These are phyloP conservation scores for Drosophila cardini DNA, from an alignment of 1,140 invertebrate genomes.

Conservation along the genomic window DNA sequence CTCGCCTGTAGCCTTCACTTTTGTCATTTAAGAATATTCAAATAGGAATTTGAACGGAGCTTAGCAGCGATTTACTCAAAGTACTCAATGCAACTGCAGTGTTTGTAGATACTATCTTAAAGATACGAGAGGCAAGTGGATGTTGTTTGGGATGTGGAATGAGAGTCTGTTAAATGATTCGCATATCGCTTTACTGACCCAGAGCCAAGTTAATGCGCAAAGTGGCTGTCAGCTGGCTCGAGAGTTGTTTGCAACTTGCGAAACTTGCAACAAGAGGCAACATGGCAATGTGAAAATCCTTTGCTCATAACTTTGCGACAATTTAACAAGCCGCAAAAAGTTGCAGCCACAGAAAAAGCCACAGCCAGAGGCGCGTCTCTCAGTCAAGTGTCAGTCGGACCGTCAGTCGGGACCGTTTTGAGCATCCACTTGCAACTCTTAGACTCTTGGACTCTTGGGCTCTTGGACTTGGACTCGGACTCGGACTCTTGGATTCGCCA, in stretches of 20 bases:
- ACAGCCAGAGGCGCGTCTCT: slow-evolving; percentile 19
- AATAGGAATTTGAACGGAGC: too few species aligned
- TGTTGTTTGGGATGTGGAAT: background rate
- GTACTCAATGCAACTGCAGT: background rate
- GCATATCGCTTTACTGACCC: slow-evolving; percentile 46
- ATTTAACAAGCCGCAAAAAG: slow-evolving; percentile 67
- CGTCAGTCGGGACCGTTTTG: slow-evolving; percentile 1
- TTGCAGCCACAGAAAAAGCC: slow-evolving; percentile 43
- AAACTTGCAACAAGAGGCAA: slow-evolving; percentile 16
- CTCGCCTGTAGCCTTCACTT: too few species aligned
- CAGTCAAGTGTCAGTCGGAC: slow-evolving; percentile 50
- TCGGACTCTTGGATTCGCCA: slow-evolving; percentile 33
- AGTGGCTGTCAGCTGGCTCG: slow-evolving; percentile 29
- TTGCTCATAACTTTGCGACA: slow-evolving; percentile 71
- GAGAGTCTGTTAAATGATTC: slow-evolving; percentile 20
- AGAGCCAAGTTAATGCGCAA: slow-evolving; percentile 26
- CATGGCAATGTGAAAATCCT: slow-evolving; percentile 37
- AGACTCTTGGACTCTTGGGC: too few species aligned
- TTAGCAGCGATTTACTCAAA: too few species aligned
- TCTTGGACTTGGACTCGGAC: slow-evolving; percentile 14
- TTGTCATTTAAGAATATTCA: too few species aligned
- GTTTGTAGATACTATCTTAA: background rate
- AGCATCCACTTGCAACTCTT: slow-evolving; percentile 18
- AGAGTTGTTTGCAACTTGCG: slow-evolving; percentile 16
- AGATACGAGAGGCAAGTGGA: background rate